Evolutionary conservation across 2,113 vertebrate genomes (phyloP), one percentile per base, ranked within the genome.

Genomic region (Actenoides lindsayi): DNA sequence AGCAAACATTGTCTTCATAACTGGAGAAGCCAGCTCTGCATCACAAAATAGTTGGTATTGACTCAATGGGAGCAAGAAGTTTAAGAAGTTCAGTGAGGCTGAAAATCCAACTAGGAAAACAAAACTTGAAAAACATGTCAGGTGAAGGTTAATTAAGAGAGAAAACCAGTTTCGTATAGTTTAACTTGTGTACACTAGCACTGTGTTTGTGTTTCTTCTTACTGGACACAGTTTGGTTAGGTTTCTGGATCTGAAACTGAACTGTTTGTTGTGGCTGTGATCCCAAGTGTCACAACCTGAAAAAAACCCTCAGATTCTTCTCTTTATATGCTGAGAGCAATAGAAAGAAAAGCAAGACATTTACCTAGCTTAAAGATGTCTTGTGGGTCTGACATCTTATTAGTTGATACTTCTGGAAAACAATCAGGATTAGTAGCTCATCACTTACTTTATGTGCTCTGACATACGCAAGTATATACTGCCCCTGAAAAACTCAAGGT

Each of bases 71-170:
- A 95, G 65, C 14, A 78, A 71, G 41, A 95, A 64, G 48, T 79
- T 95, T 87, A 78, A 79, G 12, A 48, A 87, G 69, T 33, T 82
- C 75, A 92, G 31, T 91, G 73, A 96, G 37, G 92, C 84, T 94
- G 71, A 94, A 96, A 94, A 90, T 88, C 44, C 87, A 90, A 6
- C 42, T 50, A 84, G 17, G 44, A 80, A 87, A 93, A 95, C 77
- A 87, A 48, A 75, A 79, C 33, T 64, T 71, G 24, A 69, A 85
- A 39, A 93, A 71, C 13, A 18, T 0, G 10, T 59, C 68, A 94
- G 37, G 54, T 85, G 35, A 95, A 97, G 56, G 62, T 90, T 86
- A 96, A 94, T 80, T 60, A 75, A 93, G 44, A 92, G n/a, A 74
- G 35, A 84, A 93, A 91, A 86, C 46, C 87, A 83, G 84, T 83